Base-by-base conservation (phyloP, 2,888 invertebrate species). In the Aphidius colemani region DNA sequence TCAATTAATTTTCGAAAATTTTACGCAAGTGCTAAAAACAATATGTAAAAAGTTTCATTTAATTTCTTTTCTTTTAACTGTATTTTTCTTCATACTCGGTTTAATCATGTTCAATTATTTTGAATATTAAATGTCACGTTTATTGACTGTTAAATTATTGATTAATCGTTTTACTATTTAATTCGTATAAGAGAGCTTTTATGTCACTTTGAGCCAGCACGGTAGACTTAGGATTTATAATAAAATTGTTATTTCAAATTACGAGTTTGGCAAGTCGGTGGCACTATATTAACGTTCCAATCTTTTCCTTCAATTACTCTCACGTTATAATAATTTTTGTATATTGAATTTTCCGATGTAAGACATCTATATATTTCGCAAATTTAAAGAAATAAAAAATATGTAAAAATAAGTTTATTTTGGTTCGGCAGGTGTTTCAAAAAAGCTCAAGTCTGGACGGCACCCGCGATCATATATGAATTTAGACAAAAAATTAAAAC, bases 261-360 rank as follows among this genome's bases (percentile, higher is more conserved):
- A 76, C 77, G 75, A 76, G 75, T 81, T 82, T 81, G 81, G 81
- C 81, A 81, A 82, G 80, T 80, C 74, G 74, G 80, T 80, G 80
- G 78, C 72, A 80, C 77, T 78, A 78, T 67, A 67, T 49, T 67
- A 68, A 69, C 64, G 50, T 65, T 67, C 44, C 64, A 63, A 64
- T 61, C 30, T 53, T 61, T 65, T 61, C 51, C 59, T 55, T 68
- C 65, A 59, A 59, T 60, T 66, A 63, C 56, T 58, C 58, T 58
- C 66, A 63, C 59, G 63, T 64, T 59, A 65, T n/a, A 66, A 67
- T 66, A 61, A 30, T 69, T 72, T 65, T 18, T 18, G 13, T 18
- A 18, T 18, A 18, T 18, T 18, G 13, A 18, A 18, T 18, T 18
- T 18, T 71, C 70, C 66, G 69, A 73, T 72, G 74, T 72, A 70